Base-by-base conservation (phyloP, 2,797 vertebrate species). In the Alouatta caraya region DNA sequence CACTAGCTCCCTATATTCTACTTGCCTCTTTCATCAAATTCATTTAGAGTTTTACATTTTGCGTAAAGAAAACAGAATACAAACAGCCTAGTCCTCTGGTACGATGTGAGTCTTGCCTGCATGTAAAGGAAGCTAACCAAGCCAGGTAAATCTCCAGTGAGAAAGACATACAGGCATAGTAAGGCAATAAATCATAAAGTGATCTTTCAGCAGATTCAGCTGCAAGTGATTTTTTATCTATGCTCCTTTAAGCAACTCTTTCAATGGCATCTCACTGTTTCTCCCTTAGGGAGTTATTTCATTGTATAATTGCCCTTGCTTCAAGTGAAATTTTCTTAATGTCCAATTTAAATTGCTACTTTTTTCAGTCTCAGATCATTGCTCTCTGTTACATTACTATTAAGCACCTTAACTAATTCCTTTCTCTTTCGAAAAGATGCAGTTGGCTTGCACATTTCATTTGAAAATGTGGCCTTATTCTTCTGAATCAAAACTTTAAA, bases 201-300 rank as follows among this genome's bases (percentile, higher is more conserved):
- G 22, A 85, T 86, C 85, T 83, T 72, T 19, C 22, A 10, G 92
- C 48, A 81, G 50, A 67, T 73, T 87, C 42, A 42, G 57, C 79
- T 21, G 90, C 61, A 21, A 81, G 85, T 87, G 78, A 42, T 64
- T 95, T 94, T 94, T 95, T 46, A 87, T 92, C 89, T 92, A 46
- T 42, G 88, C 72, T 50, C 83, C 79, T 96, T 96, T 96, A 97
- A 97, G 96, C 93, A 97, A 79, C 80, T 88, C 92, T 96, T 79
- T 95, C 96, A 94, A 97, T 94, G 90, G 88, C 76, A 52, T 91
- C 67, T 93, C 86, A 30, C 72, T 89, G 79, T 88, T 94, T 96
- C 96, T 93, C 97, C 97, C 97, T 92, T 59, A 95, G 96, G 93
- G 96, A 98, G 96, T 98, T 94, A 96, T 97, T 96, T 95, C 95